Base-by-base conservation (phyloP, 2,888 invertebrate genomes). In the Drosophila putrida region DNA sequence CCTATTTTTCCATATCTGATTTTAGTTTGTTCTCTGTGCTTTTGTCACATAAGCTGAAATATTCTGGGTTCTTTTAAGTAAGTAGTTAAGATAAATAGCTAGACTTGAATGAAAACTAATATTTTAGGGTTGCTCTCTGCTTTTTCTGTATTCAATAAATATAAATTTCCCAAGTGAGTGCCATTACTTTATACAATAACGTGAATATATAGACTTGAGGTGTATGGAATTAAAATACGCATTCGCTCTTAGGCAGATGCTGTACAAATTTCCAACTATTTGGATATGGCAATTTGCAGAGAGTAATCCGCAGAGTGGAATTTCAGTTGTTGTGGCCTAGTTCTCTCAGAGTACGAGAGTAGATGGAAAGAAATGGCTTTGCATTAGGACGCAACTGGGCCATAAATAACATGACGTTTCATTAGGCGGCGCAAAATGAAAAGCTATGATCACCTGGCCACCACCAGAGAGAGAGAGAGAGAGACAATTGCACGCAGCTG, bases 341-440 rank as follows among this genome's bases (percentile, higher is more conserved):
- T 64, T 53, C 31, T 27, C 15, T 28, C 8, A 13, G 27, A 4
- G 46, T 13, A 31, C 9, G 20, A 31, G 38, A 33, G 51, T 67
- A 71, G 67, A 88, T 83, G 89, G 81, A 72, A 60, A 71, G 87
- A 66, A 88, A 83, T 83, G 87, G 54, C 55, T 88, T 88, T 88
- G 78, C 83, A 88, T 89, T 89, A 83, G 87, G 71, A 63, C 87
- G 69, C 84, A 86, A 57, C 78, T 70, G 43, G 58, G 81, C 63
- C 84, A 83, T 83, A 83, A 83, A 83, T 83, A 87, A 83, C 83
- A 89, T 83, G 83, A 83, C 89, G 75, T 83, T 89, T 83, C 83
- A 83, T 83, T 83, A 83, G 83, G 71, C 81, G 47, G 43, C 51
- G 33, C 15, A 39, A 87, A 83, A 83, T 83, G 89, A 87, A 83